Conservation (phyloP, 53 echinoderm and acorn worm genomes). For the Glandiceps talaboti region DNA sequence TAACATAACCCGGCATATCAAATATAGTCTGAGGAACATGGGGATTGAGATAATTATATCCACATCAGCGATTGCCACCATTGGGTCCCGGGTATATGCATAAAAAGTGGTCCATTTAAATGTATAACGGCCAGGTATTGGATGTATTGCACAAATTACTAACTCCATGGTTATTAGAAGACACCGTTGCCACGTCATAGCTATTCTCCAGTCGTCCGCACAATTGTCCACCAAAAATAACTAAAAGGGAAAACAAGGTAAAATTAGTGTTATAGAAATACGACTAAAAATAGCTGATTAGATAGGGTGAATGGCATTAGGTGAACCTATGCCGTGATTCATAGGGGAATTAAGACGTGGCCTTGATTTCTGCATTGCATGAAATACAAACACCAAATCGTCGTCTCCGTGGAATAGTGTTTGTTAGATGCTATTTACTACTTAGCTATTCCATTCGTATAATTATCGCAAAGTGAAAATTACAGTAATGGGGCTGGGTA, state of each 20-base stretch:
- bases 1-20: conserved; percentile 97
- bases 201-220: conserved; percentile 98
- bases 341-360: too few relatives aligned
- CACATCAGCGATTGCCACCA: conserved; percentile 61
- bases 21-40: conserved; percentile 96
- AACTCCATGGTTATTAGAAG: conserved; percentile 68
- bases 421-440: too few relatives aligned
- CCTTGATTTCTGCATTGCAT: too few relatives aligned
- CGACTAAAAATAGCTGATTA: too few relatives aligned
- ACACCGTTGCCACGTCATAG: conserved; percentile 87
- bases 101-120: conserved; percentile 81
- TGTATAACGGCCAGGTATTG: conserved; percentile 76
- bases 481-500: too few relatives aligned
- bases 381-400: too few relatives aligned
- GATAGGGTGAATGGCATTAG: too few relatives aligned
- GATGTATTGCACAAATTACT: conserved; percentile 84
- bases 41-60: conserved; percentile 96
- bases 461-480: too few relatives aligned
- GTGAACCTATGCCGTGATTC: too few relatives aligned
- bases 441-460: too few relatives aligned
- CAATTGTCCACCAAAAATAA: conserved; percentile 98
- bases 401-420: too few relatives aligned
- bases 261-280: too few relatives aligned
- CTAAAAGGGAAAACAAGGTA: conserved; percentile 22
- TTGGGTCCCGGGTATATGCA: conserved; percentile 73